Conservation (phyloP, 2,888 invertebrate species). For the Cataglyphis cursor region DNA sequence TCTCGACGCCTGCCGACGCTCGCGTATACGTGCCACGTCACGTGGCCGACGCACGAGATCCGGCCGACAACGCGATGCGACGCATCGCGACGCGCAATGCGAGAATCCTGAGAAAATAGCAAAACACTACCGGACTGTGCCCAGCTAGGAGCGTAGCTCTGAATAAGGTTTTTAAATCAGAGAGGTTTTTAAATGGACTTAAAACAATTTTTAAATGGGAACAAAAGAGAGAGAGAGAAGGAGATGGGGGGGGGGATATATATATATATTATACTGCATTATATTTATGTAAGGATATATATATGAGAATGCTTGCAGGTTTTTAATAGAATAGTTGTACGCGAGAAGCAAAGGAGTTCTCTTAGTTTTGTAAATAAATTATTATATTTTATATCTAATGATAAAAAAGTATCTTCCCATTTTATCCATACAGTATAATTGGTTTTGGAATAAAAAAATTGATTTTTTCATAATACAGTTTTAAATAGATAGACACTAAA, state of each 20-base stretch:
- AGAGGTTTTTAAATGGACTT: constrained; percentile 36
- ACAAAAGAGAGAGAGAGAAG: not conserved
- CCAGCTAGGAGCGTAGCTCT: not conserved
- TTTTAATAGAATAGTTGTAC: constrained; percentile 21
- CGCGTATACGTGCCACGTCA: constrained; percentile 68
- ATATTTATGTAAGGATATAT: not conserved
- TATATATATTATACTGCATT: not conserved
- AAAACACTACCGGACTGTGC: constrained; percentile 20
- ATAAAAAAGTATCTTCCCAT: not conserved
- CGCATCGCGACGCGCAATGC: constrained; percentile 62
- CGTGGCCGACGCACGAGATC: constrained; percentile 65
- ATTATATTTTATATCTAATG: not conserved
- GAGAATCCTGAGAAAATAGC: constrained; percentile 44
- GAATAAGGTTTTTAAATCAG: constrained; percentile 36
- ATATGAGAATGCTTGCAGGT: not conserved
- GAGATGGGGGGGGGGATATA: not conserved
- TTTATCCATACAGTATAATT: not conserved
- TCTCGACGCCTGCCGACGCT: constrained; percentile 72
- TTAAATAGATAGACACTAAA: not conserved
- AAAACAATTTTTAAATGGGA: constrained; percentile 31
- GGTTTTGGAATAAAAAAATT: not conserved
- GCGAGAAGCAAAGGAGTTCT: not conserved
- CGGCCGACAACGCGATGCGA: constrained; percentile 50
- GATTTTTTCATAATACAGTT: not conserved
- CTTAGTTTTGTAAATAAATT: not conserved